Conservation (phyloP, 2,113 vertebrate genomes). For the Nannobrachium achirus region DNA sequence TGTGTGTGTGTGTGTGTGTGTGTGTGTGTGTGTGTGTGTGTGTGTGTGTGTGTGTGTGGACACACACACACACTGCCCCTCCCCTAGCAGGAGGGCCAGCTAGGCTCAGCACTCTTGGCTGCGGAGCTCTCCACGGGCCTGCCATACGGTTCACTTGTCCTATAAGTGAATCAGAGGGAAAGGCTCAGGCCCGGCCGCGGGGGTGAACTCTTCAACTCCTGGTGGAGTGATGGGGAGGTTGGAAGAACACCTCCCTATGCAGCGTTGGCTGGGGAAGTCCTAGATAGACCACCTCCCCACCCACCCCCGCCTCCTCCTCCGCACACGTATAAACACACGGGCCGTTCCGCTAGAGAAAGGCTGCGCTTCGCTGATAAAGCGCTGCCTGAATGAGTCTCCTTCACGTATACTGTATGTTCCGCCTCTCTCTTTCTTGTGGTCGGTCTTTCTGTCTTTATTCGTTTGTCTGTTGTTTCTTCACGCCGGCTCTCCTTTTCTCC, state of each 20-base stretch:
- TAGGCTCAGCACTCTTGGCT: slow-evolving; percentile 38
- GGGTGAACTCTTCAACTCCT: slow-evolving; percentile 75
- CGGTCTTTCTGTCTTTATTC: neutral
- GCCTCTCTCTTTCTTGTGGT: slow-evolving; percentile 13
- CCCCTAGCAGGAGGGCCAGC: slow-evolving; percentile 9
- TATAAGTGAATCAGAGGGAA: slow-evolving; percentile 56
- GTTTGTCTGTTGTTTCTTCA: neutral
- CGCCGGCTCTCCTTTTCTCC: neutral
- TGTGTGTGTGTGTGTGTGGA: too few species aligned
- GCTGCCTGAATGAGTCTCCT: slow-evolving; percentile 51
- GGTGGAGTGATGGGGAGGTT: slow-evolving; percentile 44
- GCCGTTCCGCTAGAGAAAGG: slow-evolving; percentile 41
- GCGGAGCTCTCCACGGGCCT: slow-evolving; percentile 44
- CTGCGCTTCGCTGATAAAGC: slow-evolving; percentile 70
- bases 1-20: too few species aligned
- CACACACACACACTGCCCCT: too few species aligned
- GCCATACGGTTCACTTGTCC: slow-evolving; percentile 50
- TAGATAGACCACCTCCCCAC: slow-evolving; percentile 43
- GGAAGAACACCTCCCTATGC: slow-evolving; percentile 44
- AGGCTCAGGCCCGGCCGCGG: slow-evolving; percentile 45
- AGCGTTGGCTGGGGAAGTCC: slow-evolving; percentile 52
- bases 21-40: too few species aligned
- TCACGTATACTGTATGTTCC: slow-evolving; percentile 31
- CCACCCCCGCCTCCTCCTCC: neutral
- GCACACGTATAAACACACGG: slow-evolving; percentile 51